These are phyloP conservation scores for Chaetops frenatus DNA, from an alignment of 2,113 vertebrate species.

Conservation along the genomic window DNA sequence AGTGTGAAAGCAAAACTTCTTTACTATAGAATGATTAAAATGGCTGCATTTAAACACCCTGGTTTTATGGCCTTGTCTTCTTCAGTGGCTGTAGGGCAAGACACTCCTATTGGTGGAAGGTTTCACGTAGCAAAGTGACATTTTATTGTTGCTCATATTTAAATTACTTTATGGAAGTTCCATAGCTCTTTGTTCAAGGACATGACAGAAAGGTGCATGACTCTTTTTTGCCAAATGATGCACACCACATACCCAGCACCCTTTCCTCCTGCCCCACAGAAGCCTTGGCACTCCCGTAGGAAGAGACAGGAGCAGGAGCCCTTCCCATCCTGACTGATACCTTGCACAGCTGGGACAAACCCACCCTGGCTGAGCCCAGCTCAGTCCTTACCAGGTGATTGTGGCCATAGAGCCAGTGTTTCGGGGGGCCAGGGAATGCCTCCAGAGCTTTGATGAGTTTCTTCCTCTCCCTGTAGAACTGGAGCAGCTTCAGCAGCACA, in stretches of 20 bases:
- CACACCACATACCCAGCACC: neutral
- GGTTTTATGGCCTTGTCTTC: neutral
- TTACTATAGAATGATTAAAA: neutral
- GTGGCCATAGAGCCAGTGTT: constrained; percentile 75
- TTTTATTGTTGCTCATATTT: neutral
- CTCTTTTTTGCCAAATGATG: neutral
- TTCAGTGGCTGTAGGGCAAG: neutral
- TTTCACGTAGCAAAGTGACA: neutral
- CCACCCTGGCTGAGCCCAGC: neutral
- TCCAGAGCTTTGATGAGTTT: constrained; percentile 51
- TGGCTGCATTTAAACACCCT: neutral
- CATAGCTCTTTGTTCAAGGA: neutral
- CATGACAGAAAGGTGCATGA: fast-evolving
- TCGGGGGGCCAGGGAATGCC: constrained; percentile 70
- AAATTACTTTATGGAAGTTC: neutral
- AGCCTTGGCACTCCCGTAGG: neutral
- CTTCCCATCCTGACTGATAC: neutral
- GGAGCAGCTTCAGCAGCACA: constrained; percentile 46
- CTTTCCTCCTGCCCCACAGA: neutral
- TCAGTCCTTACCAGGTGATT: constrained; percentile 65
- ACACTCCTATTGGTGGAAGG: neutral
- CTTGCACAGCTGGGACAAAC: neutral
- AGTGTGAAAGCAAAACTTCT: neutral
- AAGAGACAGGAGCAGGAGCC: neutral
- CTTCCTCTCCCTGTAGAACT: constrained; percentile 41